Base-by-base conservation (phyloP, 2,797 vertebrate genomes). In the Chrosomus eos region DNA sequence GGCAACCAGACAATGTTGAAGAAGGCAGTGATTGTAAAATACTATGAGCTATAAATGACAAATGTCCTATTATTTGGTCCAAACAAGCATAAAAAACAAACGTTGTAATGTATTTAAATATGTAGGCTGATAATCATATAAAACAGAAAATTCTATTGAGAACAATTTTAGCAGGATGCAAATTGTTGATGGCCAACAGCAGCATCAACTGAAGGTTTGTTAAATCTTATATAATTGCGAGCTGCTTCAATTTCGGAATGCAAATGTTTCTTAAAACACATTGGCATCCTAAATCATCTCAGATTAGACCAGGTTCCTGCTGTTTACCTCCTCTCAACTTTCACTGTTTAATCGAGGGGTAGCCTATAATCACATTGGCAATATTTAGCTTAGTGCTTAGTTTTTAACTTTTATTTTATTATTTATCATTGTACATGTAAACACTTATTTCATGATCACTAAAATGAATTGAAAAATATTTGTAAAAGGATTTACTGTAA, bases 21-120 rank as follows among this genome's bases (percentile, higher is more conserved):
- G 45, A 16, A 18, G 16, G n/a, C n/a, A 81, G 66, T 5, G 1
- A 26, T 14, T 7, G n/a, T 43, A 58, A 81, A 21, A 81, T 14
- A 60, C 53, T 31, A 28, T 81, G 36, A 81, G 53, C 36, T 43
- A 31, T 58, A 21, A 31, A 72, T 72, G 18, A 82, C 36, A 28
- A 62, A 28, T 60, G 26, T 23, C 26, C 36, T 10, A 26, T 18
- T 60, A 8, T 53, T 26, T n/a, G 23, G 21, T 23, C 53, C 6
- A 70, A 67, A 55, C 28, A n/a, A 36, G 28, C 31, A 36, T 23
- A 23, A 16, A 48, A 51, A 67, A 43, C 16, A 19, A 23, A 48
- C 8, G 28, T 33, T 43, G 14, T 33, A 21, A 1, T 74, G 48
- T 31, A 33, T 13, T 74, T 13, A 23, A 33, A 73, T 31, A 73